A percentile compares a stretch with the other conserved stretches of the same genome.
These are phyloP conservation scores for Cynopterus sphinx DNA, from an alignment of 2,797 vertebrate genomes.

Conservation along the genomic window DNA sequence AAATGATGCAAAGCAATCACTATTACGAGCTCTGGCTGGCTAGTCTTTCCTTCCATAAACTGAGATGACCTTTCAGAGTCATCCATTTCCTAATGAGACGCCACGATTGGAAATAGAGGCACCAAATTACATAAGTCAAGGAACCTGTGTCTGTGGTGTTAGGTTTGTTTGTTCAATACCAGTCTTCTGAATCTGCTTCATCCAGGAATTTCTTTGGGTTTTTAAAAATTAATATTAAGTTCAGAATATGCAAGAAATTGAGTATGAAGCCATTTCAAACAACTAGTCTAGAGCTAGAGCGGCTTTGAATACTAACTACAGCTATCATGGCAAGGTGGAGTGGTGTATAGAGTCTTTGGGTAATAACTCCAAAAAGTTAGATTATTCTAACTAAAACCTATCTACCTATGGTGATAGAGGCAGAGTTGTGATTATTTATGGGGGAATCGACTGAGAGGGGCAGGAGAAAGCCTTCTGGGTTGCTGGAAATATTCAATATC, in stretches of 20 bases:
- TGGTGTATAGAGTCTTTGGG: not conserved
- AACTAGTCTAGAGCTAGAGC: not conserved
- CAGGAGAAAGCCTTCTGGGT: not conserved
- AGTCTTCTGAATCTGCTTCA: conserved; percentile 16
- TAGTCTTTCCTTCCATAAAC: not conserved
- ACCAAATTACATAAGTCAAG: conserved; percentile 29
- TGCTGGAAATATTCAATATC: not conserved
- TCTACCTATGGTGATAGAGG: not conserved
- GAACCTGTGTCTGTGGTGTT: not conserved
- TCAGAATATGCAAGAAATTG: not conserved
- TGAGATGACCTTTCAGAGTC: not conserved
- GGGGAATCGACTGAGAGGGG: not conserved
- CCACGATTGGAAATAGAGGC: conserved; percentile 20
- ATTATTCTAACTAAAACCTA: not conserved
- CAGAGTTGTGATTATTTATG: not conserved
- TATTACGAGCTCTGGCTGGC: not conserved
- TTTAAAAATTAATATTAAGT: conserved; percentile 28
- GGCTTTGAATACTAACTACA: not conserved
- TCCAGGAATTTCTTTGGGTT: conserved; percentile 1
- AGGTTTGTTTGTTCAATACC: not conserved
- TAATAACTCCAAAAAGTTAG: conserved; percentile 12
- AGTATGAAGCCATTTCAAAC: not conserved
- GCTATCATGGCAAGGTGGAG: not conserved
- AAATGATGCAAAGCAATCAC: not conserved
- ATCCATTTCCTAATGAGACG: conserved; percentile 19